These are phyloP conservation scores for Spea hammondii DNA, from an alignment of 2,797 vertebrate genomes.

Conservation along the genomic window DNA sequence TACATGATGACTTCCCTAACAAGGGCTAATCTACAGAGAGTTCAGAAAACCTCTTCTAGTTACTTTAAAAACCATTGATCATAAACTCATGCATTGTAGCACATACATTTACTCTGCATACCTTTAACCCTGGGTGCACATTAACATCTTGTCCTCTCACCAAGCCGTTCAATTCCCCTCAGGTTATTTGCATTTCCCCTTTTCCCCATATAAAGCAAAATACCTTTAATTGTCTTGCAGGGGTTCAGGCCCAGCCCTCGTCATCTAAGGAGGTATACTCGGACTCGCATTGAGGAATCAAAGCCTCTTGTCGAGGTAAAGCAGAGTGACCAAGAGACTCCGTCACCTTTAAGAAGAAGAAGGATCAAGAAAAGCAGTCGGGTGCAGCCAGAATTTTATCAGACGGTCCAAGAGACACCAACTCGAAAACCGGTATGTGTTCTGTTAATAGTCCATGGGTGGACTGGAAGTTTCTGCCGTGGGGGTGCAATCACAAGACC, in stretches of 20 bases:
- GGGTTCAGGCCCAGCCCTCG: constrained; percentile 92
- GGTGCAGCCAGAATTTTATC: constrained; percentile 94
- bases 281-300: constrained; percentile 81
- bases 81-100: constrained; percentile 19
- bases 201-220: background rate
- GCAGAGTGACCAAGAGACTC: constrained; percentile 84
- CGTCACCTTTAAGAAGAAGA: constrained; percentile 78
- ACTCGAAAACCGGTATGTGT: constrained; percentile 92
- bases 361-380: constrained; percentile 87
- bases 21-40: background rate
- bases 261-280: constrained; percentile 77
- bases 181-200: background rate
- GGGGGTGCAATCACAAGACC: too few relatives aligned
- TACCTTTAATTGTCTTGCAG: constrained; percentile 61
- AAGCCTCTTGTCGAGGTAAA: constrained; percentile 82
- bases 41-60: background rate
- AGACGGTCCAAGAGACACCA: constrained; percentile 91
- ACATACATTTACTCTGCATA: background rate
- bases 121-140: constrained; percentile 44
- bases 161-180: constrained; percentile 1
- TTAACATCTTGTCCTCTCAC: constrained; percentile 3
- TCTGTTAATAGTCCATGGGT: background rate
- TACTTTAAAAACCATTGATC: background rate
- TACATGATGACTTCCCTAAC: background rate
- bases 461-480: too few relatives aligned